Evolutionary conservation across 53 echinoderm and acorn worm species (phyloP), one percentile per base, ranked within the genome.

Genomic region (Actinopyga echinites): DNA sequence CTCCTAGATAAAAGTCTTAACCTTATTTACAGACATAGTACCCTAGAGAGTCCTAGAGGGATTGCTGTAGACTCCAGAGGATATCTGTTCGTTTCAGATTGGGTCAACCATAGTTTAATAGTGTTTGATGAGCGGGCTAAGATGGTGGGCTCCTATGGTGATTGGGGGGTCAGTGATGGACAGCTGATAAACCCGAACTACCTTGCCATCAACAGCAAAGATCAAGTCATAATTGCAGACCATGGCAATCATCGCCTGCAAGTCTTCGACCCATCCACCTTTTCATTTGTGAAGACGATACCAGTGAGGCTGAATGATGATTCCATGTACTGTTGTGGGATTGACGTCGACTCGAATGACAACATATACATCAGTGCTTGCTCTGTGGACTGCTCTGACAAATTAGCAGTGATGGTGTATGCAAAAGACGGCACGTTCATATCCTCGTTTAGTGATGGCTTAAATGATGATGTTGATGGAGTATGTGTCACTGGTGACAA

Each of bases 321-420:
- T 8, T 42, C 81, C n/a, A 61, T 80, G 81, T 61, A 80, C 42
- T 80, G 60, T 20, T 80, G 81, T 19, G 81, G 81, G 10, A 59
- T 80, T 36, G 44, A 59, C 59, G 40, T 62, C 22, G 81, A 80
- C 37, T 8, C 81, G 6, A 80, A 61, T 45, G 81, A 62, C 62
- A 80, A 80, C 63, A 80, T 80, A 25, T 80, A 80, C 63, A 80
- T 80, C 62, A 80, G 60, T 23, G 81, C 81, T 2, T 80, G 61
- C 20, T 80, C 81, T 0, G 60, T 62, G 34, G 81, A 80, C 21
- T 42, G 40, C 11, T 59, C 81, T 5, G 81, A 80, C 63, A 80
- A 80, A 62, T 37, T 80, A 0, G 81, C 63, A 9, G 40, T 80
- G 35, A 30, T 80, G 45, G 81, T 80, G n/a, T 80, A 61, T 61